Percentiles rank a stretch among this genome's conserved stretches.
Evolutionary conservation across 2,113 vertebrate genomes (phyloP).

Genomic region (Catagonus wagneri): DNA sequence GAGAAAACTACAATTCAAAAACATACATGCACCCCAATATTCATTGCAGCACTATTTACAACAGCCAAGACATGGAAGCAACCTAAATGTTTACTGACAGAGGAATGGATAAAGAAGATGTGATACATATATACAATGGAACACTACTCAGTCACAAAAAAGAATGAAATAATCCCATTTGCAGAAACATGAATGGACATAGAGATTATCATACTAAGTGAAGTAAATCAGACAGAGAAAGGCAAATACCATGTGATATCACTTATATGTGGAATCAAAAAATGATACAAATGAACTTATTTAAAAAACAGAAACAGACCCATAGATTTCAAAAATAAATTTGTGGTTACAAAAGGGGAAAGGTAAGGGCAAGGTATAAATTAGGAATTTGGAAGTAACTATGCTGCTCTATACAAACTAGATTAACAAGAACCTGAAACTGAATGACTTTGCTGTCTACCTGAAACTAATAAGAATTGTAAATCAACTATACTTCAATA

Average conservation of each 20-base stretch:
- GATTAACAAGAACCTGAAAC: too few species aligned
- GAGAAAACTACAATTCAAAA: too few species aligned
- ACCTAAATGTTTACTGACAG: background rate
- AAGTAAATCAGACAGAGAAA: background rate
- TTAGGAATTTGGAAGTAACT: background rate
- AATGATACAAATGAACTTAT: background rate
- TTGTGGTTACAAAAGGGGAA: background rate
- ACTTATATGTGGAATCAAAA: background rate
- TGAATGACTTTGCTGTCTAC: too few species aligned
- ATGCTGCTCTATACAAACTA: background rate
- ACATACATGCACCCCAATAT: background rate
- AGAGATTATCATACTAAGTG: background rate
- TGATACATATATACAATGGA: background rate
- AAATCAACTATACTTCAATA: too few species aligned
- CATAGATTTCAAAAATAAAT: background rate
- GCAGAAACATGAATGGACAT: background rate
- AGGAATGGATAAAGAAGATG: background rate
- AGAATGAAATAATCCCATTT: background rate
- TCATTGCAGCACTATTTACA: background rate
- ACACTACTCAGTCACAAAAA: background rate
- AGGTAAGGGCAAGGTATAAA: background rate
- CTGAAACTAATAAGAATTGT: too few species aligned
- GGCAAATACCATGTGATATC: background rate
- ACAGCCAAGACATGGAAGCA: background rate
- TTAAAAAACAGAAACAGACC: background rate